Evolutionary conservation across 2,113 vertebrate species (phyloP).

Genomic region (Lepidothrix coronata): DNA sequence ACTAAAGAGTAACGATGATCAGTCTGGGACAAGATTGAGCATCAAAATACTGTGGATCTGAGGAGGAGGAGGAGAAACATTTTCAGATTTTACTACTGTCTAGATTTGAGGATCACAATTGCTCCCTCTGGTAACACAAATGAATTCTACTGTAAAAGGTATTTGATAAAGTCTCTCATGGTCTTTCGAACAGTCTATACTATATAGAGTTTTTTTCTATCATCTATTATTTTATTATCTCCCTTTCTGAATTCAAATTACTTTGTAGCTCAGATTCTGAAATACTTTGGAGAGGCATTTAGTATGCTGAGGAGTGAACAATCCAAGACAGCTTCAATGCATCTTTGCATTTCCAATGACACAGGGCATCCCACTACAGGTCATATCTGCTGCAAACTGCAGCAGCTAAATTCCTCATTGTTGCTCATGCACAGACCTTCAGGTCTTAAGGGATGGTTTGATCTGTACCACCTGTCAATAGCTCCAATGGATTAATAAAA

Average conservation of each 20-base stretch:
- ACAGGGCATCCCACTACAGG: slow-evolving; percentile 2
- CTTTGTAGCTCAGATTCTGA: background rate
- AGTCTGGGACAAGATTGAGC: background rate
- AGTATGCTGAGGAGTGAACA: background rate
- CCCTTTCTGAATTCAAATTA: slow-evolving; percentile 59
- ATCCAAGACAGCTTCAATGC: background rate
- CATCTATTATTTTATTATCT: slow-evolving; percentile 61
- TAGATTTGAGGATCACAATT: slow-evolving; percentile 29
- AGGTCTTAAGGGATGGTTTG: background rate
- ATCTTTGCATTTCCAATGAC: slow-evolving; percentile 36
- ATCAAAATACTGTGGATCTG: background rate
- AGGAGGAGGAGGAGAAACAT: background rate
- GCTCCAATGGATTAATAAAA: background rate
- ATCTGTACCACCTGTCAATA: background rate
- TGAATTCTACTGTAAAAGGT: slow-evolving; percentile 42
- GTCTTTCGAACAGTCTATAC: slow-evolving; percentile 17
- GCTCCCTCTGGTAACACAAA: slow-evolving; percentile 43
- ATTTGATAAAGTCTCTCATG: slow-evolving; percentile 57
- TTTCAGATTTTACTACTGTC: slow-evolving; percentile 18
- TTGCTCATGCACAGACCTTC: background rate
- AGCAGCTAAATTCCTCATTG: background rate
- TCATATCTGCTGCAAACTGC: background rate
- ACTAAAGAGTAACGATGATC: background rate
- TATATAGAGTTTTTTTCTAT: background rate
- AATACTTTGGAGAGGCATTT: slow-evolving; percentile 17